phyloP scores from a whole-genome alignment of 2,888 invertebrate species.

The Harpalus rubripes region DNA sequence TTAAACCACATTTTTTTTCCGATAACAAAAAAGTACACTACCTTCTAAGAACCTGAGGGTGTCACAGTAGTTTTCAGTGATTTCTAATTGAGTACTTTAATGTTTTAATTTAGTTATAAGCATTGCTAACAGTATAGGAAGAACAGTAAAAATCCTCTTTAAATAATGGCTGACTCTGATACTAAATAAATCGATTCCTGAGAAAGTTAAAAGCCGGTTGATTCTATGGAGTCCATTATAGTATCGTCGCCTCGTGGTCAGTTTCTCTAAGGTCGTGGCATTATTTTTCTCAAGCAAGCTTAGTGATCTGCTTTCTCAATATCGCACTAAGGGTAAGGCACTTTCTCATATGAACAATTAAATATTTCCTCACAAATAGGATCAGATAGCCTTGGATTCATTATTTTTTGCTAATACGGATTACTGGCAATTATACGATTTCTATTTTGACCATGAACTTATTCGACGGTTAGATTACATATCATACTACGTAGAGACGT shows the following conservation, averaged over 20 bases:
- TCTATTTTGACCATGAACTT: slow-evolving; percentile 6
- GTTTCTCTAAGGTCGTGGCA: not conserved
- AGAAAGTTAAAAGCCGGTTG: not conserved
- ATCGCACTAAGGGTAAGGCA: not conserved
- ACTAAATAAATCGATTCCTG: not conserved
- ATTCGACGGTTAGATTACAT: not conserved
- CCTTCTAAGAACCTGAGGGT: too few species aligned
- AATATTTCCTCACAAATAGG: not conserved
- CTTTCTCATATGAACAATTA: not conserved
- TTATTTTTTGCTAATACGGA: not conserved
- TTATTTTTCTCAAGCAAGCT: not conserved
- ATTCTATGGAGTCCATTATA: not conserved
- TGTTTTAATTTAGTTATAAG: too few species aligned
- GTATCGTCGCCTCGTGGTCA: not conserved
- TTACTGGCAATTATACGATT: not conserved
- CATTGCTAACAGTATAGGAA: too few species aligned
- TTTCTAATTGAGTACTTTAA: too few species aligned
- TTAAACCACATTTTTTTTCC: too few species aligned
- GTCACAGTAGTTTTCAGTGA: too few species aligned
- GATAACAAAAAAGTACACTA: too few species aligned
- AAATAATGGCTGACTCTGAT: not conserved
- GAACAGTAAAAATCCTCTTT: not conserved
- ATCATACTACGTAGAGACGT: not conserved
- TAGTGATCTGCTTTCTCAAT: not conserved
- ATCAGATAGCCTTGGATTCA: not conserved